These are phyloP conservation scores for Paratrypauchen microcephalus DNA, from an alignment of 2,797 vertebrate species.

Conservation along the genomic window DNA sequence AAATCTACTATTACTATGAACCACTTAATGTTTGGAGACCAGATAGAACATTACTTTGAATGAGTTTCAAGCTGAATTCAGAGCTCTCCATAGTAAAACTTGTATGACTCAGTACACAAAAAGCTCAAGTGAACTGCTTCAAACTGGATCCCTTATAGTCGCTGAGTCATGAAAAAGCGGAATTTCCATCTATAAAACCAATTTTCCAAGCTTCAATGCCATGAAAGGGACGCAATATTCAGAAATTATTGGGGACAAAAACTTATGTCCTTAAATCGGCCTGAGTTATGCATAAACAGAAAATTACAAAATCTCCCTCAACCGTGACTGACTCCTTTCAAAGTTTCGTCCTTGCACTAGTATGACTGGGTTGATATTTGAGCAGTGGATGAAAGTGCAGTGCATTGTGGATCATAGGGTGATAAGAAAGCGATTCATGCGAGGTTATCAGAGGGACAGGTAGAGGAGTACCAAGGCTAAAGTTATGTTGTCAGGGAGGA, in stretches of 20 bases:
- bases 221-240: constrained; percentile 14
- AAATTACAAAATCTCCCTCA: constrained; percentile 31
- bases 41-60: too few species aligned
- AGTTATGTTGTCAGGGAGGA: constrained; percentile 48
- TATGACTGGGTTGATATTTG: constrained; percentile 23
- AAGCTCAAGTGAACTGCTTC: background rate
- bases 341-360: constrained; percentile 21
- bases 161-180: constrained; percentile 7
- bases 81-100: background rate
- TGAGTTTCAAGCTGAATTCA: background rate
- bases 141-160: background rate
- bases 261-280: constrained; percentile 8
- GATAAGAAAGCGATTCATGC: constrained; percentile 40
- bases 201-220: constrained; percentile 15
- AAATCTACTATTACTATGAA: too few species aligned
- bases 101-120: background rate
- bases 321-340: constrained; percentile 21
- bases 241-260: constrained; percentile 21
- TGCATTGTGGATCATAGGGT: constrained; percentile 26
- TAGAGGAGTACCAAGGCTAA: constrained; percentile 19
- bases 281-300: constrained; percentile 24
- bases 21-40: too few species aligned
- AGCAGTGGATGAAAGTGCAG: constrained; percentile 30
- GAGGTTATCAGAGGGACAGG: constrained; percentile 22
- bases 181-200: constrained; percentile 13